Evolutionary conservation across 1,140 invertebrate species (phyloP).

Genomic region (Orussus abietinus): DNA sequence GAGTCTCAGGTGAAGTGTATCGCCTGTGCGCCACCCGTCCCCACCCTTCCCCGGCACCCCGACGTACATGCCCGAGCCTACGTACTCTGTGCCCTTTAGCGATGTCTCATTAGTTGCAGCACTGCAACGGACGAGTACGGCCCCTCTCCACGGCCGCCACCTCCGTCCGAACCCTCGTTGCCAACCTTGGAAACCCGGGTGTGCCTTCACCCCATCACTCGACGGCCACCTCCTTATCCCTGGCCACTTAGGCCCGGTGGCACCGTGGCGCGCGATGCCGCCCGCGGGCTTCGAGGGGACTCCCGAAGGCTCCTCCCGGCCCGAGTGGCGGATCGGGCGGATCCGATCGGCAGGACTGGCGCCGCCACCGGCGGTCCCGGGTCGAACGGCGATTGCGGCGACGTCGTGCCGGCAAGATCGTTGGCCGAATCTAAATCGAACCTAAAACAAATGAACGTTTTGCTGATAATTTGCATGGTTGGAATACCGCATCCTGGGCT

Average conservation of each 20-base stretch:
- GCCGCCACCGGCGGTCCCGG: no score
- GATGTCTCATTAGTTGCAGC: constrained; percentile 56
- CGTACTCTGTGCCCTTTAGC: constrained; percentile 48
- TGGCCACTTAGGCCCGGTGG: constrained; percentile 29
- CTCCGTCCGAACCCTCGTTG: constrained; percentile 12
- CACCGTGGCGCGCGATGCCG: no score
- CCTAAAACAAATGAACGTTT: no score
- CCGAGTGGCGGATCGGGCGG: no score
- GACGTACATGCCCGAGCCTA: constrained; percentile 6
- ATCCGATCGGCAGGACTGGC: no score
- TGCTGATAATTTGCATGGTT: no score
- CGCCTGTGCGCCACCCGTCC: constrained; percentile 40
- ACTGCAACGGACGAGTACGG: constrained; percentile 49
- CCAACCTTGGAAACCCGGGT: constrained; percentile 6
- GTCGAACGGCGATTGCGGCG: constrained; percentile 23
- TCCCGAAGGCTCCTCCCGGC: no score
- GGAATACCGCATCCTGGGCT: no score
- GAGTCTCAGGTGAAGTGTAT: constrained; percentile 53
- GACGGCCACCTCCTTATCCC: constrained; percentile 41
- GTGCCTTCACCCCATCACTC: constrained; percentile 31
- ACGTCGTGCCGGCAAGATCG: no score
- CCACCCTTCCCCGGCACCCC: constrained; percentile 6
- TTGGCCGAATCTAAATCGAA: no score
- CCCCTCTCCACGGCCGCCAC: constrained; percentile 2
- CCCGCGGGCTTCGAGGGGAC: no score